Percentiles rank a stretch among this genome's conserved stretches.
Evolutionary conservation across 2,888 invertebrate genomes (phyloP).

Genomic region (Phaedon cochleariae): DNA sequence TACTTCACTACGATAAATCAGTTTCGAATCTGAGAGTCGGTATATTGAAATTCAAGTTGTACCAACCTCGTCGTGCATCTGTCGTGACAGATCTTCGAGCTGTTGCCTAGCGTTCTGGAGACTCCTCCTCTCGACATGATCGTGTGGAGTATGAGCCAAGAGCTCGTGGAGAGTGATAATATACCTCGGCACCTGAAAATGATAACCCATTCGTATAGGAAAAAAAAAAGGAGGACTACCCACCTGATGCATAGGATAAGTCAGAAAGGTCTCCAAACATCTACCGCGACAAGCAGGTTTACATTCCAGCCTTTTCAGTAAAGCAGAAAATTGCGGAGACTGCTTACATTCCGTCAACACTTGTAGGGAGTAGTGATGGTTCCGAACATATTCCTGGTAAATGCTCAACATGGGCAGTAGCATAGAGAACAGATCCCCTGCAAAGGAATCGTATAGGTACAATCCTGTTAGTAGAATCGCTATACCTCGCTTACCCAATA

Average conservation of each 20-base stretch:
- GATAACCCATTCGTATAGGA: not conserved
- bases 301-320: slow-evolving; percentile 82
- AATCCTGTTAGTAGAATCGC: not conserved
- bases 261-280: slow-evolving; percentile 87
- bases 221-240: slow-evolving; percentile 21
- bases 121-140: slow-evolving; percentile 91
- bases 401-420: slow-evolving; percentile 93
- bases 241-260: slow-evolving; percentile 95
- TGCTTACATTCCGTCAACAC: slow-evolving; percentile 93
- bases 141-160: slow-evolving; percentile 91
- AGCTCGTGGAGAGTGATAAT: slow-evolving; percentile 91
- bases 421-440: slow-evolving; percentile 95
- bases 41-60: too few species aligned
- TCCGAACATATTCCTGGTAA: slow-evolving; percentile 93
- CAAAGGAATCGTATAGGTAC: slow-evolving; percentile 32
- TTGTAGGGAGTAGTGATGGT: slow-evolving; percentile 93
- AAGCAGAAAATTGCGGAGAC: slow-evolving; percentile 77
- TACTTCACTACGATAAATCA: too few species aligned
- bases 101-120: slow-evolving; percentile 88
- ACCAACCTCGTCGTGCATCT: slow-evolving; percentile 87
- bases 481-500: slow-evolving; percentile 71
- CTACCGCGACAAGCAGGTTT: slow-evolving; percentile 87
- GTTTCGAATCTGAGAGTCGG: too few species aligned
- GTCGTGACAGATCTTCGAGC: slow-evolving; percentile 83
- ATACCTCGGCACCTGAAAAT: slow-evolving; percentile 83